Evolutionary conservation across 2,888 invertebrate species (phyloP), one percentile per base, ranked within the genome.

Genomic region (Sesia bembeciformis): DNA sequence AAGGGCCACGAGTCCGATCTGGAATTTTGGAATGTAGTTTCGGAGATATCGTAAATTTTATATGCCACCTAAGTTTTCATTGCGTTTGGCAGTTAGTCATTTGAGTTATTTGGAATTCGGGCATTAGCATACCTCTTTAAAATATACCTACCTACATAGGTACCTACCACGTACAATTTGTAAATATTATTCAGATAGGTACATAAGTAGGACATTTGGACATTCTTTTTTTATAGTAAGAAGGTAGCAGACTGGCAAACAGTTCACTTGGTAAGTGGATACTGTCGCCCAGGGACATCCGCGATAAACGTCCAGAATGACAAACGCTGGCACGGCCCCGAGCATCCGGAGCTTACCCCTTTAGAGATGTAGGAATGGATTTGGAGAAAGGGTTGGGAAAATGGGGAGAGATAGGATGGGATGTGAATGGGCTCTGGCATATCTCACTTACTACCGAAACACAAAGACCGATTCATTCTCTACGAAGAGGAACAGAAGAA

Each of bases 1-100:
- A 62, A 61, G 54, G 57, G 56, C 54, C 56, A 52, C 54, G 56
- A 51, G 58, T 57, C 54, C 51, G 53, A 57, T 59, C 54, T 53
- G 61, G 58, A 59, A 64, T 66, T 62, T 62, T 53, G 56, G 62
- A 64, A 65, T 67, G 63, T 57, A 54, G 53, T 64, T 62, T 57
- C 56, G 59, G 55, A 60, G 53, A 39, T 46, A 58, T 42, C 51
- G 52, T 58, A 49, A 54, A 58, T 49, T 55, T 39, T 39, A 46
- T 39, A 51, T 51, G 40, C 49, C 40, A 51, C 43, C 52, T 56
- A 53, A 52, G 46, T 8, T 52, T 41, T 8, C 43, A 49, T 46
- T 41, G 53, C 53, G 49, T 46, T 46, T 8, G 46, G 46, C 46
- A 46, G 8, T 46, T 23, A 46, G 46, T 46, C 46, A 46, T 46